A percentile compares a stretch with the other conserved stretches of the same genome.
Conservation (phyloP, 2,797 vertebrate genomes). For the Pseudochaenichthys georgianus region DNA sequence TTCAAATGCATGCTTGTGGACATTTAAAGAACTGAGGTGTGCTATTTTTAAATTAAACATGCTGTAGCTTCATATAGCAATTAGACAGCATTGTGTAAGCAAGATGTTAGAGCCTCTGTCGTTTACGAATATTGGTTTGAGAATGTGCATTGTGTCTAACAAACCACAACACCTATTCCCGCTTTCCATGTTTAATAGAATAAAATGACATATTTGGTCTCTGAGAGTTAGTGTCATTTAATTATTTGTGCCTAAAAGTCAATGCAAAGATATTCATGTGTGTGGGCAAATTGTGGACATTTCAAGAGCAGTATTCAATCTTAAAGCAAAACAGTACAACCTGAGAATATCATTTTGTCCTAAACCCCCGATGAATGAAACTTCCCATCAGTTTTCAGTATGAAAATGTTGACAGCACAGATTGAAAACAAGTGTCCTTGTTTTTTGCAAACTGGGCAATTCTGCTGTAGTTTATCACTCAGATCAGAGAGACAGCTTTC, state of each 20-base stretch:
- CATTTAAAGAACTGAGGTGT: background rate
- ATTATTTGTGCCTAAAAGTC: conserved; percentile 32
- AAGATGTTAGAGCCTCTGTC: background rate
- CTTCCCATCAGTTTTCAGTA: conserved; percentile 82
- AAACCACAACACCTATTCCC: background rate
- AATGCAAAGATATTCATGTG: conserved; percentile 11
- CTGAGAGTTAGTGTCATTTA: conserved; percentile 4
- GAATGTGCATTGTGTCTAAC: background rate
- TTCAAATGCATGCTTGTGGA: background rate
- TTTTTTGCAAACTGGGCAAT: conserved; percentile 86
- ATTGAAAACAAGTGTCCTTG: conserved; percentile 87
- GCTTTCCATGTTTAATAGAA: background rate
- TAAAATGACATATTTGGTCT: background rate
- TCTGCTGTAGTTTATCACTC: conserved; percentile 88
- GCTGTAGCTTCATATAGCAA: background rate
- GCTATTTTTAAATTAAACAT: background rate
- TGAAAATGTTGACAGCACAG: conserved; percentile 84
- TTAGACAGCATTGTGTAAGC: background rate
- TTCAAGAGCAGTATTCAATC: conserved; percentile 43
- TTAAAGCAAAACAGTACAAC: conserved; percentile 51
- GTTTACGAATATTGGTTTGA: background rate
- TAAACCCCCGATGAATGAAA: conserved; percentile 78
- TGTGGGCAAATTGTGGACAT: conserved; percentile 38
- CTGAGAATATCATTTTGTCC: conserved; percentile 56
- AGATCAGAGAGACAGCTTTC: conserved; percentile 84